These are phyloP conservation scores for Dromiciops gliroides DNA, from an alignment of 2,113 vertebrate genomes.

Conservation along the genomic window DNA sequence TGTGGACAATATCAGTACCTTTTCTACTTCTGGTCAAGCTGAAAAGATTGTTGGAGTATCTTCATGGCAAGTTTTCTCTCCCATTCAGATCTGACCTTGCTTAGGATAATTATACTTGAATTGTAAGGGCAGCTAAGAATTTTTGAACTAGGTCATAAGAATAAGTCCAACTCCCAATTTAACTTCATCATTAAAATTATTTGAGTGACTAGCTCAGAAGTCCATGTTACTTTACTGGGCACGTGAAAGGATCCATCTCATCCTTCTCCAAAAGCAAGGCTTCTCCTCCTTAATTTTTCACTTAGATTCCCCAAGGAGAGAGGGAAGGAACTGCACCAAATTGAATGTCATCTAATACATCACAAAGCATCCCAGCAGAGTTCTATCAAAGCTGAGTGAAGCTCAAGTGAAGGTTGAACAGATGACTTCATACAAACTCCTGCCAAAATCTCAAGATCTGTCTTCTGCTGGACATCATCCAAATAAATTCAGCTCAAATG, in stretches of 20 bases:
- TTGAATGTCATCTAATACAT: conserved; percentile 15
- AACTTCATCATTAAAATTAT: background rate
- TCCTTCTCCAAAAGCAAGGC: conserved; percentile 17
- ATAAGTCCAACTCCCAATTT: background rate
- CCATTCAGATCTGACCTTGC: conserved; percentile 40
- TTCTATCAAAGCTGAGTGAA: conserved; percentile 26
- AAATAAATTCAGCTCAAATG: conserved; percentile 77
- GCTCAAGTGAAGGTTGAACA: conserved; percentile 69
- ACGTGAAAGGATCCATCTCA: conserved; percentile 18
- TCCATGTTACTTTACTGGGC: background rate
- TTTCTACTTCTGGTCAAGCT: background rate
- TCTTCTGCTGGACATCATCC: conserved; percentile 66
- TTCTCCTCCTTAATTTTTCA: conserved; percentile 34
- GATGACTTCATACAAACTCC: conserved; percentile 65
- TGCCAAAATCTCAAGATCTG: conserved; percentile 65
- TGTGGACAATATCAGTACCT: background rate
- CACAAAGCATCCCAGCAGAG: conserved; percentile 48
- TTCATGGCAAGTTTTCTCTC: conserved; percentile 19
- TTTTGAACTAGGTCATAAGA: conserved; percentile 45
- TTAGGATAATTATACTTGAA: background rate
- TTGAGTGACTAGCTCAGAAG: background rate
- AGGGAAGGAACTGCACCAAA: background rate
- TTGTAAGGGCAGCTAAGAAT: conserved; percentile 31
- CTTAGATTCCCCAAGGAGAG: conserved; percentile 33
- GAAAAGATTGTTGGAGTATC: conserved; percentile 16